Percentiles rank a stretch among this genome's conserved stretches.
Conservation (phyloP, 2,888 invertebrate genomes). For the Helicoverpa assulta region DNA sequence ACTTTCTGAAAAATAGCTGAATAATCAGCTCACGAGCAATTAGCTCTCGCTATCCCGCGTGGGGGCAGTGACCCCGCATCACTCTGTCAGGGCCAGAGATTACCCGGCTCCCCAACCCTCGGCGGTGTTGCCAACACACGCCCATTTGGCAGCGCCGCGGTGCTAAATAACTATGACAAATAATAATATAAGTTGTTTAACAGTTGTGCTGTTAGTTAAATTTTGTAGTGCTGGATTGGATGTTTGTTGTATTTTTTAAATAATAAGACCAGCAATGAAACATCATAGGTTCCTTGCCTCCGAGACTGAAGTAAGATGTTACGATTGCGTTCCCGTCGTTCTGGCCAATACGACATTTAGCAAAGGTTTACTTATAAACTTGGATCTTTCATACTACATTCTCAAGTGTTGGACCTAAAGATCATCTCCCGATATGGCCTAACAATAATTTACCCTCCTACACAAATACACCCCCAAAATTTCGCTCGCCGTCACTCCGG, state of each 20-base stretch:
- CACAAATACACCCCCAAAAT: constrained; percentile 3
- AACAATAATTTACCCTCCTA: constrained; percentile 19
- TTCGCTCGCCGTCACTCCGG: constrained; percentile 22
- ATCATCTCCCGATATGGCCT: neutral
- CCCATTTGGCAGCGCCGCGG: constrained; percentile 58
- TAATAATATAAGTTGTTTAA: constrained; percentile 56
- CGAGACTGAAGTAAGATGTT: too few species aligned
- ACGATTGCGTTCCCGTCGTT: too few species aligned
- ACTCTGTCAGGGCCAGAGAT: constrained; percentile 63
- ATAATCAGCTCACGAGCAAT: constrained; percentile 64
- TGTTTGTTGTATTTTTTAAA: too few species aligned
- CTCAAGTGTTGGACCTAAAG: neutral
- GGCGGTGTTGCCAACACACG: constrained; percentile 61
- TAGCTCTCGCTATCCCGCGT: constrained; percentile 57
- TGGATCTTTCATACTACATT: neutral
- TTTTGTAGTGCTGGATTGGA: constrained; percentile 40
- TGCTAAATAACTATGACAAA: constrained; percentile 60
- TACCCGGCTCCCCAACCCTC: constrained; percentile 38
- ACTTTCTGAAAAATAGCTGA: constrained; percentile 62
- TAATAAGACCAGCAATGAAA: too few species aligned
- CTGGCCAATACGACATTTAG: neutral
- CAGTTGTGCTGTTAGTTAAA: constrained; percentile 46
- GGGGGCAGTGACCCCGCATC: constrained; percentile 46
- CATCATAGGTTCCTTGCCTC: too few species aligned
- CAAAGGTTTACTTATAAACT: too few species aligned